Percentiles rank a stretch among this genome's conserved stretches.
Evolutionary conservation across 2,888 invertebrate species (phyloP).

Genomic region (Volucella bombylans): DNA sequence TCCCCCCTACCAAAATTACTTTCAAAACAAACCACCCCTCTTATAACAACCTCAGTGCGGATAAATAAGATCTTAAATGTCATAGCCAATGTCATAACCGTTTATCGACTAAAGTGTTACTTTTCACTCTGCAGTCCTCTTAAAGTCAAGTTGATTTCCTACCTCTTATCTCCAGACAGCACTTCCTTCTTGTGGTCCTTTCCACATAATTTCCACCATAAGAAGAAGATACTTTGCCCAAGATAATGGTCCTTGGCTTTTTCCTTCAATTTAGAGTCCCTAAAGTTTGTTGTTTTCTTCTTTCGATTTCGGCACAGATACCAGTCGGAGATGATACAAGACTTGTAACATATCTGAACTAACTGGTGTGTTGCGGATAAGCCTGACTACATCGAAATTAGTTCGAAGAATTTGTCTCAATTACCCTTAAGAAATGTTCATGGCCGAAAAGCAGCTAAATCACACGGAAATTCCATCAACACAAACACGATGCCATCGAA

Average conservation of each 20-base stretch:
- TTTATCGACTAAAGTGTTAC: too few relatives aligned
- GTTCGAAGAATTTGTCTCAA: slow-evolving; percentile 21
- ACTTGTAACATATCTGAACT: not conserved
- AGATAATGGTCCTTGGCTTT: not conserved
- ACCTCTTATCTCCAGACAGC: too few relatives aligned
- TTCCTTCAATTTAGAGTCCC: not conserved
- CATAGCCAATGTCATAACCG: too few relatives aligned
- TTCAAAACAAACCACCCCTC: too few relatives aligned
- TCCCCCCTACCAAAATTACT: too few relatives aligned
- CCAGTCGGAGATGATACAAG: not conserved
- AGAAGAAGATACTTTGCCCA: not conserved
- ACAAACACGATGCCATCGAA: slow-evolving; percentile 1
- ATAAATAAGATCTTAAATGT: too few relatives aligned
- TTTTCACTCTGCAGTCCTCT: too few relatives aligned
- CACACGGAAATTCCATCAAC: slow-evolving; percentile 7
- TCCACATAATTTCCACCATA: too few relatives aligned
- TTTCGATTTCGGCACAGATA: not conserved
- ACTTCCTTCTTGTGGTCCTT: too few relatives aligned
- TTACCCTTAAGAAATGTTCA: slow-evolving; percentile 10
- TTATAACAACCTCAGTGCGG: too few relatives aligned
- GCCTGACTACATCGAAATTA: not conserved
- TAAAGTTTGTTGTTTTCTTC: not conserved
- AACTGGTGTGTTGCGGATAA: slow-evolving; percentile 2
- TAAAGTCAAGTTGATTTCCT: too few relatives aligned
- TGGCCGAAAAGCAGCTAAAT: slow-evolving; percentile 10